These are phyloP conservation scores for Monodelphis domestica DNA, from an alignment of 2,797 vertebrate genomes.

Conservation along the genomic window DNA sequence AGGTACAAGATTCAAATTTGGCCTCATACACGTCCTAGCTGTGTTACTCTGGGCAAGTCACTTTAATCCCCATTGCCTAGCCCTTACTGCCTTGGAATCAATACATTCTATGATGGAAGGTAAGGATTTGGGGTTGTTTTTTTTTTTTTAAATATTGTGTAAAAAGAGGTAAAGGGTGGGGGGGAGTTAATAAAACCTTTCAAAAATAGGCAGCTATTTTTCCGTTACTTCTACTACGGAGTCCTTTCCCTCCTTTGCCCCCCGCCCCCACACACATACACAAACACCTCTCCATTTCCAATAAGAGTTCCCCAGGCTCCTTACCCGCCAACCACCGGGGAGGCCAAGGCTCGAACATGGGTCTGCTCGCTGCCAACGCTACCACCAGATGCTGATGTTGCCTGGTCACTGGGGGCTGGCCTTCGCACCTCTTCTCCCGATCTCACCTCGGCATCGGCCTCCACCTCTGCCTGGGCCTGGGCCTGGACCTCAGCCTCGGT, in stretches of 20 bases:
- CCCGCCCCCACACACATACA: too few species aligned
- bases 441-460: rapidly evolving
- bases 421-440: background rate
- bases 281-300: too few species aligned
- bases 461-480: too few species aligned
- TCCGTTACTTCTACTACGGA: background rate
- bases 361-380: background rate
- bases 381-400: background rate
- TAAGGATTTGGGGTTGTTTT: too few species aligned
- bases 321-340: background rate
- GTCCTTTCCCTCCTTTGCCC: too few species aligned
- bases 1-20: too few species aligned
- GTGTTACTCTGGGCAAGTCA: too few species aligned
- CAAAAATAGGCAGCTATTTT: background rate
- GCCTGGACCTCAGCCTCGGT: background rate
- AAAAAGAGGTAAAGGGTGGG: background rate
- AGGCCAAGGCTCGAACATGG: background rate
- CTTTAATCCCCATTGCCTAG: too few species aligned
- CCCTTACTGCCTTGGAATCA: too few species aligned
- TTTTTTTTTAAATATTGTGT: too few species aligned
- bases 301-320: background rate
- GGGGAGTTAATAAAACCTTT: background rate
- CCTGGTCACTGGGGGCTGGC: background rate
- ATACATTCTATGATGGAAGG: too few species aligned
- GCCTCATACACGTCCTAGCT: too few species aligned